Evolutionary conservation across 2,888 invertebrate genomes (phyloP).

Genomic region (Synanthedon myopaeformis): DNA sequence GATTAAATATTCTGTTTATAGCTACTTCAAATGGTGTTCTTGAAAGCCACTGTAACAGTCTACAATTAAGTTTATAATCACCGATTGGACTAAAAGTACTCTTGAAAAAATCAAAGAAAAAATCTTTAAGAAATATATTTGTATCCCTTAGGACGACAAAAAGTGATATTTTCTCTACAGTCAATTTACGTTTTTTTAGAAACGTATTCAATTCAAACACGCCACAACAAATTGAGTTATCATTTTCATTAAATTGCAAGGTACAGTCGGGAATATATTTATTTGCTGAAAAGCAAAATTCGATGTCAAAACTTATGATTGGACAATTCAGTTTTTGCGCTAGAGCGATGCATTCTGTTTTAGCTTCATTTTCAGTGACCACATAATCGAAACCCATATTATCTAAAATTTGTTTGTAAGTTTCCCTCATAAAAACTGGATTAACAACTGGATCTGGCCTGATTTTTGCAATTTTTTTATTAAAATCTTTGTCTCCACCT

Average conservation of each 20-base stretch:
- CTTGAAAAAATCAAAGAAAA: conserved; percentile 14
- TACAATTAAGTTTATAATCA: neutral
- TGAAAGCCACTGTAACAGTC: neutral
- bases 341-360: conserved; percentile 24
- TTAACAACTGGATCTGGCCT: neutral
- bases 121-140: conserved; percentile 12
- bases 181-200: conserved; percentile 13
- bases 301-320: conserved; percentile 22
- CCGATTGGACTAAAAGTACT: neutral
- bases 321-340: conserved; percentile 25
- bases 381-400: conserved; percentile 23
- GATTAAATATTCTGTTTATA: neutral
- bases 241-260: conserved; percentile 7
- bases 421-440: conserved; percentile 19
- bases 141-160: conserved; percentile 21
- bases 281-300: conserved; percentile 21
- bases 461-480: conserved; percentile 7
- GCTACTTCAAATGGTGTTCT: neutral
- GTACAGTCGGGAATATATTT: conserved; percentile 21
- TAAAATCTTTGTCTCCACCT: conserved; percentile 18
- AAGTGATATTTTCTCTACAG: conserved; percentile 15
- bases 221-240: conserved; percentile 10
- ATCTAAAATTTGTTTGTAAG: conserved; percentile 20
- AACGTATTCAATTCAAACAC: conserved; percentile 16
- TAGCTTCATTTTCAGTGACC: conserved; percentile 18